Evolutionary conservation across 2,888 invertebrate species (phyloP), one percentile per base, ranked within the genome.

Genomic region (Heliconius charithonia): DNA sequence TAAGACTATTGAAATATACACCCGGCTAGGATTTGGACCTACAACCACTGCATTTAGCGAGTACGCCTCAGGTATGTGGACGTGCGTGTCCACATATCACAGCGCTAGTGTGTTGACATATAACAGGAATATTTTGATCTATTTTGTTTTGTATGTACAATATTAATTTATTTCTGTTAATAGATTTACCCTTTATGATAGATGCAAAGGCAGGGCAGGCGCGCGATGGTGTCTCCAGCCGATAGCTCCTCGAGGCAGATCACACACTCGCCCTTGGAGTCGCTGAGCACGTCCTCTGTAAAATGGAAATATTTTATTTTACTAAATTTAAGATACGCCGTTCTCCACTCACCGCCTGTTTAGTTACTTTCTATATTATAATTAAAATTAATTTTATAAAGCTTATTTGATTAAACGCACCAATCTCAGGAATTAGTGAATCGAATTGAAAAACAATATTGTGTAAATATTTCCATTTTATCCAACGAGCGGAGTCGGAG

Each of bases 201-300:
- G 96, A 99, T 98, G 97, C 99, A 99, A 89, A 99, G 97, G 95
- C 99, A 99, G 89, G 99, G 99, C 95, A 99, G 97, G 93, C 99
- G 97, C 88, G 99, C 99, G 94, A 99, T 99, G 88, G 98, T 97
- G 95, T 99, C 98, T 81, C 99, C 99, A 89, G 98, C 97, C 89
- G 96, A 96, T 91, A 99, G 96, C 91, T 99, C 99, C 94, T 99
- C 99, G 91, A 99, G 96, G 95, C 99, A 99, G 95, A 99, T 99
- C 89, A 99, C 98, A 96, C 99, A 99, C 96, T 99, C 99, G 83
- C 99, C 99, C 96, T 99, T 99, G 90, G 98, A 97, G 93, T 99
- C 99, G 87, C 97, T 97, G 95, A 99, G 96, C 89, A 99, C 97
- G 95, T 99, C 99, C 97, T 99, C 99, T 99, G 97, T 73, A 84